Evolutionary conservation across 2,888 invertebrate species (phyloP).

Genomic region (Geophilus truncorum): DNA sequence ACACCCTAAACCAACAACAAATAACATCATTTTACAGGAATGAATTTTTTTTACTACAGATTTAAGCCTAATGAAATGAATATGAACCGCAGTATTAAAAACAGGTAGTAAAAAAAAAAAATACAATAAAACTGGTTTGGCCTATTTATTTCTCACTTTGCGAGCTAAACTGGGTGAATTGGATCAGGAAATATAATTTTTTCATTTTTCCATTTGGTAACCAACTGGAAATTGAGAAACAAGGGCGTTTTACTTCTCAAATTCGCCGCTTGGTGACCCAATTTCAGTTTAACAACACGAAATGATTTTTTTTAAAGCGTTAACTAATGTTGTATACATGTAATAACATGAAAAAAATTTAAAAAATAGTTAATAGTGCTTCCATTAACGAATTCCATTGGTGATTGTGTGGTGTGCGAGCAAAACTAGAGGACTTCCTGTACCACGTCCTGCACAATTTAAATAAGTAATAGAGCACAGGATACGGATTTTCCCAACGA

Average conservation of each 20-base stretch:
- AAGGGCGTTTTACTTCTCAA: not conserved
- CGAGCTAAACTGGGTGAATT: not conserved
- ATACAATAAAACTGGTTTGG: too few relatives aligned
- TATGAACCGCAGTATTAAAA: too few relatives aligned
- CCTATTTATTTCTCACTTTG: too few relatives aligned
- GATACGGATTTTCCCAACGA: too few relatives aligned
- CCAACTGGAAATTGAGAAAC: not conserved
- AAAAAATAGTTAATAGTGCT: too few relatives aligned
- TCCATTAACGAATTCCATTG: not conserved
- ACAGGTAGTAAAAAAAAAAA: too few relatives aligned
- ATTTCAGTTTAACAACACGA: not conserved
- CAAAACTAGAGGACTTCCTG: not conserved
- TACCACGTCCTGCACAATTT: not conserved
- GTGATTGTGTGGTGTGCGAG: not conserved
- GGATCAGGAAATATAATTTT: not conserved
- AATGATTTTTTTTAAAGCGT: too few relatives aligned
- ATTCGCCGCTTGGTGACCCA: not conserved
- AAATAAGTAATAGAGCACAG: not conserved
- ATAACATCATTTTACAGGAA: too few relatives aligned
- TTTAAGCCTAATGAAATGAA: not conserved
- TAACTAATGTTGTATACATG: too few relatives aligned
- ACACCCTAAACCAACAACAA: not conserved
- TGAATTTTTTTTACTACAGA: not conserved
- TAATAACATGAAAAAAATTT: too few relatives aligned
- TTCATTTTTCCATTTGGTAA: not conserved